Base-by-base conservation (phyloP, 2,888 invertebrate genomes). In the Oscheius sp. region DNA sequence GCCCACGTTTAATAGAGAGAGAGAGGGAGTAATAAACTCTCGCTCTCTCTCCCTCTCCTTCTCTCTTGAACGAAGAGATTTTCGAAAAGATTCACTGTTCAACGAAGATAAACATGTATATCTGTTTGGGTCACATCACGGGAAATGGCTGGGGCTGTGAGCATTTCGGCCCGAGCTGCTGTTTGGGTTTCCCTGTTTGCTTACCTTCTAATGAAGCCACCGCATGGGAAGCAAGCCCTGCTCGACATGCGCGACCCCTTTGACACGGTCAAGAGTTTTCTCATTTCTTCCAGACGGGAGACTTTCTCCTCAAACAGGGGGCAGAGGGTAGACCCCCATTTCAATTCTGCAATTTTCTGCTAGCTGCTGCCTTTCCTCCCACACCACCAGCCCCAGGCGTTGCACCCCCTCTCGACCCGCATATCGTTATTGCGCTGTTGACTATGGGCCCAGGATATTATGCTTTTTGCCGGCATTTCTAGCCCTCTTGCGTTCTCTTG, bases 191-290 rank as follows among this genome's bases (percentile, higher is more conserved):
- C 37, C 61, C 31, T 61, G 61, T 61, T 61, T 61, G 61, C 61
- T 45, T 61, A 61, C 61, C 61, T 61, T 61, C 61, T 61, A 61
- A 61, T 61, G 61, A 61, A 61, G 61, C 61, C 45, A 61, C 61
- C 45, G 42, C 42, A 61, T 61, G 61, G 45, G 61, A 61, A 61
- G 45, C 42, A 61, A 61, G 45, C 37, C 25, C 57, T 57, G 57
- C 42, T 25, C 33, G 55, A 55, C 29, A 55, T 37, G 45, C 29
- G 45, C 61, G 61, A 29, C 42, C 45, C 20, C 61, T 61, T 17
- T 61, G 61, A 42, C 61, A 61, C 29, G 42, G 42, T 61, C 61
- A 61, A 61, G 61, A 45, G 61, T 61, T 45, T n/a, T n/a, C n/a
- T 61, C 61, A 61, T 61, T 61, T 61, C 45, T 27, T 27, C 61